These are phyloP conservation scores for Oscheius sp. DNA, from an alignment of 2,888 invertebrate species.

Conservation along the genomic window DNA sequence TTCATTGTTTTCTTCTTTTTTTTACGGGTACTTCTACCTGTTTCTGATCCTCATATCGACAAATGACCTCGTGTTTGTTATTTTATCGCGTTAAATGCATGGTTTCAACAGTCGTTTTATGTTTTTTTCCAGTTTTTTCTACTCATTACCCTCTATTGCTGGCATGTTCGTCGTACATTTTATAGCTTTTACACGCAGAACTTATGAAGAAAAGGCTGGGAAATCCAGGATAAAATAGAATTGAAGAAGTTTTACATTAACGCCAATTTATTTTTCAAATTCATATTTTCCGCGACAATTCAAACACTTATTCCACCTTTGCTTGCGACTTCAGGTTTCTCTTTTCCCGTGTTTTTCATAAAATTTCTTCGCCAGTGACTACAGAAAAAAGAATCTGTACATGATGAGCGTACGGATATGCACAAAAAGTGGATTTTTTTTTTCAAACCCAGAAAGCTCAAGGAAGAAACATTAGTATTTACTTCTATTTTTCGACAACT, in stretches of 20 bases:
- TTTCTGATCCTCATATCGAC: neutral
- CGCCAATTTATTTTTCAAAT: neutral
- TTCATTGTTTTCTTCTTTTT: neutral
- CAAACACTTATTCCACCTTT: neutral
- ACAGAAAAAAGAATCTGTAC: no score
- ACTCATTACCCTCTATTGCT: neutral
- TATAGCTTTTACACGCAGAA: neutral
- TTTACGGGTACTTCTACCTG: neutral
- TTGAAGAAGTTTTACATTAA: neutral
- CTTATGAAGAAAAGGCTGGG: no score
- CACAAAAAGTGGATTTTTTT: no score
- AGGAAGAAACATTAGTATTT: no score
- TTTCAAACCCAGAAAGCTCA: no score
- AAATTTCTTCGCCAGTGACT: no score
- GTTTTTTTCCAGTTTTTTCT: no score
- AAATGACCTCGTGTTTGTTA: neutral
- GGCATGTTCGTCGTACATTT: neutral
- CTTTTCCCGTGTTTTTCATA: no score
- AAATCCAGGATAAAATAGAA: no score
- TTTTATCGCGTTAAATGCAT: constrained; percentile 1
- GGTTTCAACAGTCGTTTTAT: neutral
- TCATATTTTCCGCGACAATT: neutral
- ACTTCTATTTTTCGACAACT: no score
- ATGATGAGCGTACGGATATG: no score
- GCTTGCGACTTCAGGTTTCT: neutral